Conservation (phyloP, 2,113 vertebrate genomes). For the Clarias magur region DNA sequence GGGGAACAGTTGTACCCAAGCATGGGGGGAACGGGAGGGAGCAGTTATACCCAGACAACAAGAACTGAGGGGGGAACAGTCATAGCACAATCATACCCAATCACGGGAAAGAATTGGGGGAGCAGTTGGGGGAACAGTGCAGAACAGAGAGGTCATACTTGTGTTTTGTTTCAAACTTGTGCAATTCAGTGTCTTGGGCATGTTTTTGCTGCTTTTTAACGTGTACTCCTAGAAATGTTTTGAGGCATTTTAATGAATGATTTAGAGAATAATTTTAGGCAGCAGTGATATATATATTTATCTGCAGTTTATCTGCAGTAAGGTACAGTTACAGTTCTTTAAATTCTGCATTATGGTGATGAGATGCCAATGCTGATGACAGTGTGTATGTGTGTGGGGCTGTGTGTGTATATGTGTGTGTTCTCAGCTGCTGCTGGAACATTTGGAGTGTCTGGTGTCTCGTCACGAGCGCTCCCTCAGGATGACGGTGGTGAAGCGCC, state of each 20-base stretch:
- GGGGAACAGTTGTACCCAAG: no score
- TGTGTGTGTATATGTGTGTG: not conserved
- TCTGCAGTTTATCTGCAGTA: not conserved
- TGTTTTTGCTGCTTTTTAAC: not conserved
- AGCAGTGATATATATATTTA: not conserved
- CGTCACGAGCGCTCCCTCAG: constrained; percentile 94
- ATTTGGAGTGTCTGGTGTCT: constrained; percentile 98
- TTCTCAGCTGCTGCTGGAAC: constrained; percentile 89
- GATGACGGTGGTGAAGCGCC: constrained; percentile 98
- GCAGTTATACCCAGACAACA: no score
- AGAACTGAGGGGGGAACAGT: no score
- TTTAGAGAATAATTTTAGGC: not conserved
- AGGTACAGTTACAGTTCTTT: not conserved
- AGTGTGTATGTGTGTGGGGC: not conserved
- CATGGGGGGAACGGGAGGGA: no score
- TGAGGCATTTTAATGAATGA: not conserved
- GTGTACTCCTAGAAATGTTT: not conserved
- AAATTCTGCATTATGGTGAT: not conserved
- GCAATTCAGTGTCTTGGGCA: not conserved
- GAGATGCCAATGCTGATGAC: not conserved
- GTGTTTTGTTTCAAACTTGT: not conserved
- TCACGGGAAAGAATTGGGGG: no score
- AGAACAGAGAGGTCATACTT: no score
- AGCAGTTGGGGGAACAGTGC: no score
- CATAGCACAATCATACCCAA: no score